Evolutionary conservation across 2,888 invertebrate genomes (phyloP).

Genomic region (Carabus problematicus): DNA sequence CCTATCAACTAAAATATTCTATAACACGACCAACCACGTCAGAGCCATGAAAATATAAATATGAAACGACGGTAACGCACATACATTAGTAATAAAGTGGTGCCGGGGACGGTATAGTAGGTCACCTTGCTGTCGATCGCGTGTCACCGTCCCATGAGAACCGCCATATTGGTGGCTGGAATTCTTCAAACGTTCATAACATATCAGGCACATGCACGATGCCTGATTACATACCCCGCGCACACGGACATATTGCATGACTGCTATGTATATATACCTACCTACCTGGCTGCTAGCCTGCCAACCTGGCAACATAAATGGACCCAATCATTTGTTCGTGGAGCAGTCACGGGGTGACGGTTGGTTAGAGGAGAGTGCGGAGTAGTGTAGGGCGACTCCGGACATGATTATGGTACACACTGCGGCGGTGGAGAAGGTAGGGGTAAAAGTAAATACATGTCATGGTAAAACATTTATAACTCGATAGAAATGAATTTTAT

Average conservation of each 20-base stretch:
- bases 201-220: slow-evolving; percentile 1
- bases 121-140: slow-evolving; percentile 43
- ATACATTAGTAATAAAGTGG: slow-evolving; percentile 38
- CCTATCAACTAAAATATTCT: slow-evolving; percentile 9
- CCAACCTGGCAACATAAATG: slow-evolving; percentile 3
- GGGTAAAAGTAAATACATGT: too few relatives aligned
- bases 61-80: slow-evolving; percentile 9
- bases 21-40: slow-evolving; percentile 4
- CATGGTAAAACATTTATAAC: too few relatives aligned
- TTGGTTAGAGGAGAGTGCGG: too few relatives aligned
- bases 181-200: slow-evolving; percentile 18
- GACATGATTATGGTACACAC: too few relatives aligned
- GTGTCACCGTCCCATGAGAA: slow-evolving; percentile 38
- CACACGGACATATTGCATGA: slow-evolving; percentile 15
- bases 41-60: slow-evolving; percentile 13
- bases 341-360: too few relatives aligned
- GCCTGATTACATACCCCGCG: slow-evolving; percentile 3
- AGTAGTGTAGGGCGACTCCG: too few relatives aligned
- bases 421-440: too few relatives aligned
- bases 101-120: slow-evolving; percentile 27
- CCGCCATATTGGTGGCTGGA: slow-evolving; percentile 35
- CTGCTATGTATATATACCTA: slow-evolving; percentile 1
- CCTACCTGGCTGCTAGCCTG: background rate
- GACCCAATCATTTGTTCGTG: slow-evolving; percentile 10
- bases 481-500: too few relatives aligned